A percentile compares a stretch with the other conserved stretches of the same genome.
Evolutionary conservation across 2,888 invertebrate genomes (phyloP).

Genomic region (Mylabris sibirica): DNA sequence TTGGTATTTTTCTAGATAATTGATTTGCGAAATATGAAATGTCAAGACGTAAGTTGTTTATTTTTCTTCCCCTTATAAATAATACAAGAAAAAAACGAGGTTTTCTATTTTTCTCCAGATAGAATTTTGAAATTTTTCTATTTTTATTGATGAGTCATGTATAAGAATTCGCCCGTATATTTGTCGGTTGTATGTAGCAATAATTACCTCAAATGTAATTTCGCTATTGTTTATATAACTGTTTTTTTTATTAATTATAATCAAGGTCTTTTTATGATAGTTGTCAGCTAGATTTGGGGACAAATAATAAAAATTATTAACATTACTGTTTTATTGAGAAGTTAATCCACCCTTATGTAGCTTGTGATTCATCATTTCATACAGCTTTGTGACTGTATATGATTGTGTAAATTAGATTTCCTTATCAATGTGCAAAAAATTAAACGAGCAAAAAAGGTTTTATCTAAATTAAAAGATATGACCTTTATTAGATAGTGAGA

Average conservation of each 20-base stretch:
- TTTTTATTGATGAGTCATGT: background rate
- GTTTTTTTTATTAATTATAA: too few species aligned
- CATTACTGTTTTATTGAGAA: too few species aligned
- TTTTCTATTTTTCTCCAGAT: background rate
- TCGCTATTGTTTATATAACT: background rate
- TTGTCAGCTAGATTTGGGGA: too few species aligned
- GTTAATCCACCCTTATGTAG: too few species aligned
- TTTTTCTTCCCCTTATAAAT: background rate
- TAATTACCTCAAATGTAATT: background rate
- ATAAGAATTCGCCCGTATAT: too few species aligned
- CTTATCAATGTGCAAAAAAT: too few species aligned
- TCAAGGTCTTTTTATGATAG: too few species aligned
- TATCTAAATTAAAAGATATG: background rate
- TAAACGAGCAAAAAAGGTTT: background rate
- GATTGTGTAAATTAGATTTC: too few species aligned
- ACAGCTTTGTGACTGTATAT: too few species aligned
- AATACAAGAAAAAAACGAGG: background rate
- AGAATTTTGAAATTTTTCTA: background rate
- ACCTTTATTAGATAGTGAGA: too few species aligned
- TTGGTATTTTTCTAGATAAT: slow-evolving; percentile 22
- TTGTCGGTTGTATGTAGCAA: background rate
- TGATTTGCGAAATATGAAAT: slow-evolving; percentile 49
- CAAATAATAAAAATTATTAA: too few species aligned
- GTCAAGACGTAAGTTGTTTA: slow-evolving; percentile 51
- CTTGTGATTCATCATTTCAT: too few species aligned